A percentile compares a stretch with the other conserved stretches of the same genome.
Evolutionary conservation across 2,113 vertebrate genomes (phyloP).

Genomic region (Trinectes maculatus): DNA sequence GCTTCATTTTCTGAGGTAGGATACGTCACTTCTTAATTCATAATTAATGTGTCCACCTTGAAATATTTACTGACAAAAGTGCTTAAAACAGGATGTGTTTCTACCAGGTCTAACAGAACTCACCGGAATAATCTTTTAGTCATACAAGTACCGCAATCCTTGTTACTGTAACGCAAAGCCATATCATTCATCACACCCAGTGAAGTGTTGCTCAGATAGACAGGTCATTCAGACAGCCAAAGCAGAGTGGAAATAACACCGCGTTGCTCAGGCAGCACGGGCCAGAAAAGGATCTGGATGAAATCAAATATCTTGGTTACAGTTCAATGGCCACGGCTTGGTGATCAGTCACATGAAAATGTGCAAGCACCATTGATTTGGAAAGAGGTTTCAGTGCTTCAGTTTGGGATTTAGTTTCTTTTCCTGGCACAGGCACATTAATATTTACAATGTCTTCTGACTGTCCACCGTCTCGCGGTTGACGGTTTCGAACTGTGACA

Average conservation of each 20-base stretch:
- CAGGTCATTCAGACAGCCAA: conserved; percentile 2
- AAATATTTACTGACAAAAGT: conserved; percentile 63
- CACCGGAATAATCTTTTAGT: neutral
- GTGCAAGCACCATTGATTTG: conserved; percentile 6
- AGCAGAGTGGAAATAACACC: conserved; percentile 23
- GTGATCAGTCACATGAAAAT: conserved; percentile 9
- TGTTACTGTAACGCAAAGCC: conserved; percentile 1
- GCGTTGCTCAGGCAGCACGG: conserved; percentile 2
- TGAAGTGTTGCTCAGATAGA: conserved; percentile 20
- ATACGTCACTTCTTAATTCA: conserved; percentile 41
- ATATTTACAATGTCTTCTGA: conserved; percentile 18
- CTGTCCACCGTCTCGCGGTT: conserved; percentile 17
- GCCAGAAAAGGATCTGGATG: neutral
- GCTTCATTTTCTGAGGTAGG: neutral
- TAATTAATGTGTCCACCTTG: conserved; percentile 58
- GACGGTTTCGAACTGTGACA: conserved; percentile 46
- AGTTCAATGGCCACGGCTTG: too few species aligned
- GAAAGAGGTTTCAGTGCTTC: conserved; percentile 19
- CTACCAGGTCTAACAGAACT: neutral
- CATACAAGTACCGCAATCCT: neutral
- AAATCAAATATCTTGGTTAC: conserved; percentile 3
- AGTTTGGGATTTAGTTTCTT: conserved; percentile 1
- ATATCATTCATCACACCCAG: conserved; percentile 6
- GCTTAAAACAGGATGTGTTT: conserved; percentile 41
- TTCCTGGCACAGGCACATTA: neutral